phyloP scores from a whole-genome alignment of 2,888 invertebrate genomes.

The Strigamia maritima region DNA sequence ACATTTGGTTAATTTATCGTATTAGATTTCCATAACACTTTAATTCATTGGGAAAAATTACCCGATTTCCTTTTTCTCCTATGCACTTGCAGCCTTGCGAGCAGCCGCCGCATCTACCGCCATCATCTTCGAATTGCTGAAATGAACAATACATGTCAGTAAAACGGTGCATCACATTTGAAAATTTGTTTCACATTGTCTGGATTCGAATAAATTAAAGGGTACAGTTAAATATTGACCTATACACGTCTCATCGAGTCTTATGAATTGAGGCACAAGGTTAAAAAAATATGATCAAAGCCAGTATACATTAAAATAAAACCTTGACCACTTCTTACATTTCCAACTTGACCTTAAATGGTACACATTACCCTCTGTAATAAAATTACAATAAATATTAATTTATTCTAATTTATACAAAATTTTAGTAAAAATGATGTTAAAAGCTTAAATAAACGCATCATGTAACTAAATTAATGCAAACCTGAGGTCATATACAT shows the following conservation, averaged over 20 bases:
- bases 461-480: no score
- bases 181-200: conserved; percentile 1
- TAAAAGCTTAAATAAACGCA: no score
- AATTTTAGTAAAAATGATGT: no score
- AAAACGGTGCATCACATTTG: not conserved
- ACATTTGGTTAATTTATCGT: conserved; percentile 8
- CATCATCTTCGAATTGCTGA: conserved; percentile 44
- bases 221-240: not conserved
- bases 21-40: not conserved
- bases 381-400: not conserved
- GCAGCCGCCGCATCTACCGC: conserved; percentile 42
- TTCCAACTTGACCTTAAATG: not conserved
- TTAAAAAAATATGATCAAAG: not conserved
- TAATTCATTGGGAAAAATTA: conserved; percentile 43
- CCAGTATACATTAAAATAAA: not conserved
- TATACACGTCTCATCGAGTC: not conserved
- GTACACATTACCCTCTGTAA: not conserved
- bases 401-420: not conserved
- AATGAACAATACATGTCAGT: conserved; percentile 18
- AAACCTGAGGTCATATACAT: no score
- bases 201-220: not conserved
- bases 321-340: not conserved
- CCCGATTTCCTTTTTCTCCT: conserved; percentile 53
- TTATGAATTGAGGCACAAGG: not conserved
- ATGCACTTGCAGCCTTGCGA: conserved; percentile 51